Base-by-base conservation (phyloP, 2,113 vertebrate species). In the Pontoporia blainvillei region DNA sequence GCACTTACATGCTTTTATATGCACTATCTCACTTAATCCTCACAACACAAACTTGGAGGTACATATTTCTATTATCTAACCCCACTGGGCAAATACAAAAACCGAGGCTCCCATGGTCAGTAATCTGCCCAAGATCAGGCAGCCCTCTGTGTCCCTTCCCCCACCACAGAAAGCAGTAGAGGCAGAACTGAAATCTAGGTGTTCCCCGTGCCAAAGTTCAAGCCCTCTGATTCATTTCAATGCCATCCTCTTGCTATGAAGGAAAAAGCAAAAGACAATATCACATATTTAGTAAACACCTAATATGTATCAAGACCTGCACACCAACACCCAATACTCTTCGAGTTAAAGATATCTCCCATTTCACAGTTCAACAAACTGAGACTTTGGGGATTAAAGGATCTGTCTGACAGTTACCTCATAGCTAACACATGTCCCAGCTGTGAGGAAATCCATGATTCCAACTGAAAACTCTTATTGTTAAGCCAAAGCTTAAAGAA, bases 401-500 rank as follows among this genome's bases (percentile, higher is more conserved):
- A 93, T 90, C 61, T 86, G 34, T 54, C 61, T 57, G 12, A 69
- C 13, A 66, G 18, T 36, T 79, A 57, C 36, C 21, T 95, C 54
- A 59, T 13, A 41, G 76, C 27, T 75, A 79, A 92, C 13, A 54
- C 61, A 90, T 64, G 21, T 6, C n/a, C 14, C 69, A 36, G 25
- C 13, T 85, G 8, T 25, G 31, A 94, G 73, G 85, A 94, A 91
- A 86, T 82, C 25, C 20, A 36, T 95, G 59, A 75, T 78, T 87
- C 14, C 44, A 85, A 67, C 46, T 5, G 66, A 92, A 95, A 67
- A 25, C 88, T 88, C 76, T 78, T 52, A 91, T 15, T 29, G 27
- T 88, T 75, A 85, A 52, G 85, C 39, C 23, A n/a, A 91, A 84
- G 17, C 46, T 91, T 46, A 82, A 94, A 95, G 84, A 61, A 96